Evolutionary conservation across 2,797 vertebrate species (phyloP).

Genomic region (Avahi laniger): DNA sequence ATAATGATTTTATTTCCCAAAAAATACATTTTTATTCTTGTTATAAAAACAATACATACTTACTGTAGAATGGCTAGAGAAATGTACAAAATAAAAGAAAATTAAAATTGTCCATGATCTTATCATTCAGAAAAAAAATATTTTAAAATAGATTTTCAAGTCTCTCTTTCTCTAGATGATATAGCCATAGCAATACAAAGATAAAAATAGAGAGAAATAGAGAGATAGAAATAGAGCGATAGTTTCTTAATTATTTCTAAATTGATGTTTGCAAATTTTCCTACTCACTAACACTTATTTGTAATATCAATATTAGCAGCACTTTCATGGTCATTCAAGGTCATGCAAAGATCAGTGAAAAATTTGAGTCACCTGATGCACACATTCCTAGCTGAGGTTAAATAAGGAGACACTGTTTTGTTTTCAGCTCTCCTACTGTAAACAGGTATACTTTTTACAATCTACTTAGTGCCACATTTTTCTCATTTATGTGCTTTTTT

Average conservation of each 20-base stretch:
- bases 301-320: background rate
- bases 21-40: background rate
- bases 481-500: background rate
- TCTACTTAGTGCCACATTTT: background rate
- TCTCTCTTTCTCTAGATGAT: background rate
- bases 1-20: background rate
- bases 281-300: background rate
- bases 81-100: background rate
- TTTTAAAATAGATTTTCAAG: background rate
- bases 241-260: background rate
- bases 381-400: background rate
- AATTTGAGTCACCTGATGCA: background rate
- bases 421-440: background rate
- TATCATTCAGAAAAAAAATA: background rate
- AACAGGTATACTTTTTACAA: background rate
- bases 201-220: too few species aligned
- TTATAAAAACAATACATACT: background rate
- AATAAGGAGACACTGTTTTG: background rate
- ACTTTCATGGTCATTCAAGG: background rate
- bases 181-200: background rate
- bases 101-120: background rate
- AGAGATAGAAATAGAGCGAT: background rate
- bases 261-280: background rate
- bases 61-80: background rate
- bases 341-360: background rate